These are phyloP conservation scores for Melangyna quadrimaculata DNA, from an alignment of 2,888 invertebrate species.

Conservation along the genomic window DNA sequence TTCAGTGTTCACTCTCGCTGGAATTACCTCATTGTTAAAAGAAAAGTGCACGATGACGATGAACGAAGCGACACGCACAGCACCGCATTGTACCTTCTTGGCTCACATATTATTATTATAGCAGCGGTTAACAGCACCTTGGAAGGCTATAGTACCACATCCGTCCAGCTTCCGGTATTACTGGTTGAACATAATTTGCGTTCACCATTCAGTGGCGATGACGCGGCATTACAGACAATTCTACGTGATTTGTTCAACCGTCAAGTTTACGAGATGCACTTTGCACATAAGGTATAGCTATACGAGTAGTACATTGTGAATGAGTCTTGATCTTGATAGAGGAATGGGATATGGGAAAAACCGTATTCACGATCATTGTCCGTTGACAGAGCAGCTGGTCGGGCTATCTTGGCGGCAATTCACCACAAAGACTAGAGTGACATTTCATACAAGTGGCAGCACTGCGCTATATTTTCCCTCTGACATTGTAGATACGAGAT, in stretches of 20 bases:
- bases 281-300: neutral
- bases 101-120: conserved; percentile 13
- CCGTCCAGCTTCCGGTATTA: conserved; percentile 51
- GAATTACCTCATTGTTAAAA: conserved; percentile 51
- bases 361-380: conserved; percentile 39
- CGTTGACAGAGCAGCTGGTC: neutral
- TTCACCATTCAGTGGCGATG: conserved; percentile 12
- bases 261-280: conserved; percentile 33
- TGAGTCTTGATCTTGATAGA: neutral
- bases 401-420: neutral
- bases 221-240: neutral
- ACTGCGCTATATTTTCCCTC: neutral
- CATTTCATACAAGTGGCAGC: conserved; percentile 35
- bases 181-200: conserved; percentile 36
- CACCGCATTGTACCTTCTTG: conserved; percentile 24
- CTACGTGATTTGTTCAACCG: conserved; percentile 27
- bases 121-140: neutral
- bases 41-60: conserved; percentile 1
- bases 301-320: neutral
- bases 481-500: neutral
- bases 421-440: conserved; percentile 20
- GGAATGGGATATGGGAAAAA: conserved; percentile 32
- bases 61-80: neutral
- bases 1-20: conserved; percentile 7
- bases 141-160: conserved; percentile 13